Base-by-base conservation (phyloP, 2,888 invertebrate species). In the Epinotia bilunana region DNA sequence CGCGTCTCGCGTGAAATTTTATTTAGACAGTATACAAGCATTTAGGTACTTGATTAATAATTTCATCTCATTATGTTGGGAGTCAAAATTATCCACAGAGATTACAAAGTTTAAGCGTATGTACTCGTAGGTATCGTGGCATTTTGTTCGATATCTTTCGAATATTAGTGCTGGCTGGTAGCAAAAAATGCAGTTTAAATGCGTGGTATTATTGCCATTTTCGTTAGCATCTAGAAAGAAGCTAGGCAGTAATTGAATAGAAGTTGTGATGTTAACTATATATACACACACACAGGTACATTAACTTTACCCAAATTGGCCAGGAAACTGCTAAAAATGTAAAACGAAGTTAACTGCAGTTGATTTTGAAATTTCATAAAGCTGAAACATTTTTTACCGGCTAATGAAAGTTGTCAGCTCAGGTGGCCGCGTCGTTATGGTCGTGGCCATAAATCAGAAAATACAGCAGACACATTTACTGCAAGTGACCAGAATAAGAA, bases 401-500 rank as follows among this genome's bases (percentile, higher is more conserved):
- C 71, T 75, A 74, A 75, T 75, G 72, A 75, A 75, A 84, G 80
- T 80, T 82, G 78, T 82, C 80, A 83, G 83, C 80, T 83, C 86
- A 86, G 86, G 85, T 87, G 85, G 83, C 74, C 73, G 72, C 71
- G 79, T 77, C 79, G 79, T 82, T 84, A 82, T 80, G 78, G 78
- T 80, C 77, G 23, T 74, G 79, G 71, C 79, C 73, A 85, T 89
- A 86, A 87, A 87, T 88, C 86, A 86, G 78, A 80, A 78, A 78
- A 79, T 67, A 72, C 71, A 60, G 60, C 58, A 39, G 75, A 61
- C 75, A 49, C 74, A 60, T 76, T 76, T 73, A 73, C 73, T 43
- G 20, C 23, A n/a, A 58, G 16, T 69, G 39, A 39, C 69, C 64
- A 76, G 53, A 12, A 9, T 76, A 55, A 49, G 9, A 64, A 69